phyloP scores from a whole-genome alignment of 2,888 invertebrate genomes.

The Andrena minutula region DNA sequence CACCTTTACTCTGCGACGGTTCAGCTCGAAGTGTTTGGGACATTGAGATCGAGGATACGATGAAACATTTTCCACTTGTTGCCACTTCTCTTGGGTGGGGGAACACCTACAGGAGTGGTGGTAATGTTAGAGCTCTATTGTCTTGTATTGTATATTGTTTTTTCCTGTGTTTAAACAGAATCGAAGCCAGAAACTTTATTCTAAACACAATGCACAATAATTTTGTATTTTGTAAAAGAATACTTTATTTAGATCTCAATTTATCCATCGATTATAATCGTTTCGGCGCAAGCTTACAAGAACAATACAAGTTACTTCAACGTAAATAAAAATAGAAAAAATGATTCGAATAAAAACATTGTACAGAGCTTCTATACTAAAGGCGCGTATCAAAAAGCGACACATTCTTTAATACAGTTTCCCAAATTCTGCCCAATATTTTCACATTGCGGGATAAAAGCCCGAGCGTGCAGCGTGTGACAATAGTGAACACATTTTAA shows the following conservation, averaged over 20 bases:
- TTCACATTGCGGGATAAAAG: constrained; percentile 2
- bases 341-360: constrained; percentile 8
- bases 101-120: too few species aligned
- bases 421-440: background rate
- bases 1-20: too few species aligned
- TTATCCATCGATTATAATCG: constrained; percentile 8
- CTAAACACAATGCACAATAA: constrained; percentile 8
- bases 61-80: too few species aligned
- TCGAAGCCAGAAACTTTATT: background rate
- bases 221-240: constrained; percentile 42
- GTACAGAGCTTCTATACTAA: background rate
- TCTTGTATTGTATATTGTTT: too few species aligned
- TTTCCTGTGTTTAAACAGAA: background rate
- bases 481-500: background rate
- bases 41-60: too few species aligned
- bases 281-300: constrained; percentile 21
- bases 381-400: background rate
- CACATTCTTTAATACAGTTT: background rate
- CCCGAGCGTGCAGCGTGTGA: background rate
- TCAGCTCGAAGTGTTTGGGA: too few species aligned
- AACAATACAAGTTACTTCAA: constrained; percentile 2
- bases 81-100: too few species aligned
- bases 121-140: too few species aligned
- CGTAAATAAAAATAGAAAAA: background rate
- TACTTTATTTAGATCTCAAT: constrained; percentile 42